These are phyloP conservation scores for Lepus europaeus DNA, from an alignment of 2,113 vertebrate species.

Conservation along the genomic window DNA sequence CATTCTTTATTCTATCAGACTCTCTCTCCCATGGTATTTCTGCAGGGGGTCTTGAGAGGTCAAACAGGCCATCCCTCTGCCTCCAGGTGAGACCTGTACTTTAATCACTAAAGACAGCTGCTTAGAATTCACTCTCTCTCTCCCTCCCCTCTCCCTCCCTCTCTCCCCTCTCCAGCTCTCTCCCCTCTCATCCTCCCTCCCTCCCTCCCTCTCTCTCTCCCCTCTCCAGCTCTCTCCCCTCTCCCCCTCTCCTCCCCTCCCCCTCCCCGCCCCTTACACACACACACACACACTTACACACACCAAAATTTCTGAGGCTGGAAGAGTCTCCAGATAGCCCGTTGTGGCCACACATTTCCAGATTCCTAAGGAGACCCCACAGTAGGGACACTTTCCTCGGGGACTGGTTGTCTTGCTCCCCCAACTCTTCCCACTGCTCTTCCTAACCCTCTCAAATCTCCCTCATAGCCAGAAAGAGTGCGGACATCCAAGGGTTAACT, in stretches of 20 bases:
- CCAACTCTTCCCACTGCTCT: not conserved
- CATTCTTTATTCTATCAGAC: no score
- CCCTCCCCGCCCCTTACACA: not conserved
- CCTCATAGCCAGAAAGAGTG: not conserved
- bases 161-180: no score
- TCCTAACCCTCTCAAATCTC: not conserved
- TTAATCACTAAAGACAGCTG: not conserved
- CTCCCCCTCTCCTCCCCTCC: no score
- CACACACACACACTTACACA: not conserved
- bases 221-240: no score
- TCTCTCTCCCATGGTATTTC: not conserved
- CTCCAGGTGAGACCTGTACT: not conserved
- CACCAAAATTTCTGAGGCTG: not conserved
- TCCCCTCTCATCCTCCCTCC: no score
- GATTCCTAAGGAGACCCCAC: not conserved
- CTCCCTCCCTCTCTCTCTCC: no score
- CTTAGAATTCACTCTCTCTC: not conserved
- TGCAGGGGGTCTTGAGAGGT: not conserved
- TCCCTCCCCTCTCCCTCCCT: not conserved
- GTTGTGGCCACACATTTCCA: not conserved
- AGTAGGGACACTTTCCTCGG: rapidly evolving
- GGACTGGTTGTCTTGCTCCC: not conserved
- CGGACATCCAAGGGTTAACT: not conserved
- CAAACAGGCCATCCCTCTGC: not conserved
- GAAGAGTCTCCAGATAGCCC: not conserved